These are phyloP conservation scores for Cephus spinipes DNA, from an alignment of 2,888 invertebrate species.

Conservation along the genomic window DNA sequence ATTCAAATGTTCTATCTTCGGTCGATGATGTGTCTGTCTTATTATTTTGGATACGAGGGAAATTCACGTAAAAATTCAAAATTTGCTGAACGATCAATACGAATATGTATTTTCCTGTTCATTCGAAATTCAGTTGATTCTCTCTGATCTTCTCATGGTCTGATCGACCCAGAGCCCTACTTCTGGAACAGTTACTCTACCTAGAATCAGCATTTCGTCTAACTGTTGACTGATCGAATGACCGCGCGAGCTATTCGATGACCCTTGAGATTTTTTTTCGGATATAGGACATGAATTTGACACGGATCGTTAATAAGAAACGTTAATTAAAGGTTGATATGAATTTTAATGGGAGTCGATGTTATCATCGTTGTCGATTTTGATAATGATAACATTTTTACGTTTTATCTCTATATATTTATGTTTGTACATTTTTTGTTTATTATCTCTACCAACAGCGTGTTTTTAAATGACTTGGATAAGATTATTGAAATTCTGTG, in stretches of 20 bases:
- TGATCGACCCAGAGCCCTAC: slow-evolving; percentile 3
- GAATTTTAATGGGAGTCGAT: background rate
- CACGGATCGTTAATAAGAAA: background rate
- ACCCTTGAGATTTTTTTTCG: background rate
- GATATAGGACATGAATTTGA: background rate
- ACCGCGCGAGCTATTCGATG: background rate
- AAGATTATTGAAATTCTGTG: background rate
- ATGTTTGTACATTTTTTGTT: background rate
- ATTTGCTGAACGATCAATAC: background rate
- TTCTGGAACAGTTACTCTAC: slow-evolving; percentile 2
- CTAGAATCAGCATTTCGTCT: slow-evolving; percentile 6
- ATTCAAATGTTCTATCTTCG: too few relatives aligned
- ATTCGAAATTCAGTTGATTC: background rate
- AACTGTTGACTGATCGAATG: slow-evolving; percentile 1
- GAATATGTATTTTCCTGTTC: background rate
- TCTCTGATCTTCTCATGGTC: background rate
- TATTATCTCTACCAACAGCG: background rate
- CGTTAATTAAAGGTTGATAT: background rate
- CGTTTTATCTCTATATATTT: background rate
- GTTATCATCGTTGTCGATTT: background rate
- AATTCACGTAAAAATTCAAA: background rate
- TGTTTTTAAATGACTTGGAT: background rate
- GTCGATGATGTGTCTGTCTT: too few relatives aligned
- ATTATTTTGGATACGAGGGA: background rate
- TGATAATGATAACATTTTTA: background rate